phyloP scores from a whole-genome alignment of 2,888 invertebrate genomes.

The Caenorhabditis sp. region DNA sequence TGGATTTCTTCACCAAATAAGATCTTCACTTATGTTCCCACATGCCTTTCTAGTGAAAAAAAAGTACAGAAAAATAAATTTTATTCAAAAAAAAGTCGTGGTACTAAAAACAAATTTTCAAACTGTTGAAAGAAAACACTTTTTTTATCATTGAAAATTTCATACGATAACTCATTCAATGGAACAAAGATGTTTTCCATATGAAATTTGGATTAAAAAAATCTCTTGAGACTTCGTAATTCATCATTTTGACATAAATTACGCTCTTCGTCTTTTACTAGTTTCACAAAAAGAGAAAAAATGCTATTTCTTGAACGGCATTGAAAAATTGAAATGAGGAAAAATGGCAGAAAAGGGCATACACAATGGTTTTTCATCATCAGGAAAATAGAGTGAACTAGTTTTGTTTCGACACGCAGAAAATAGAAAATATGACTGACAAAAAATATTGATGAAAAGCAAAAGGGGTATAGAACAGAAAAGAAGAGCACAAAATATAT shows the following conservation, averaged over 20 bases:
- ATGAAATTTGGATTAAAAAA: background rate
- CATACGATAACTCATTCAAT: too few relatives aligned
- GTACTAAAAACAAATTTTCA: too few relatives aligned
- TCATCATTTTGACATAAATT: background rate
- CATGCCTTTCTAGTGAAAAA: too few relatives aligned
- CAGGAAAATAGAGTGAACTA: background rate
- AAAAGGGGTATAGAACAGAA: background rate
- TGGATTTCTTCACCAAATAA: too few relatives aligned
- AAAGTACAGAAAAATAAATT: too few relatives aligned
- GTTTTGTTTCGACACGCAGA: background rate
- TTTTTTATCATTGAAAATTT: too few relatives aligned
- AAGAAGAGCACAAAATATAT: conserved; percentile 8
- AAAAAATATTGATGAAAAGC: conserved; percentile 1
- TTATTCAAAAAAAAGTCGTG: too few relatives aligned
- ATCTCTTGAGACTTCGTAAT: background rate
- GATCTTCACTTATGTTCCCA: too few relatives aligned
- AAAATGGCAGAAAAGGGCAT: background rate
- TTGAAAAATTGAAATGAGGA: background rate
- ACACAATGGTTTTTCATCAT: background rate
- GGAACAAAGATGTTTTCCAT: too few relatives aligned
- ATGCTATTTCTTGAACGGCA: background rate
- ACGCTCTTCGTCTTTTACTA: background rate
- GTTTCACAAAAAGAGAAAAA: background rate
- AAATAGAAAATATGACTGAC: background rate
- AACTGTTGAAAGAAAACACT: too few relatives aligned